Evolutionary conservation across 2,797 vertebrate genomes (phyloP).

Genomic region (Antrozous pallidus): DNA sequence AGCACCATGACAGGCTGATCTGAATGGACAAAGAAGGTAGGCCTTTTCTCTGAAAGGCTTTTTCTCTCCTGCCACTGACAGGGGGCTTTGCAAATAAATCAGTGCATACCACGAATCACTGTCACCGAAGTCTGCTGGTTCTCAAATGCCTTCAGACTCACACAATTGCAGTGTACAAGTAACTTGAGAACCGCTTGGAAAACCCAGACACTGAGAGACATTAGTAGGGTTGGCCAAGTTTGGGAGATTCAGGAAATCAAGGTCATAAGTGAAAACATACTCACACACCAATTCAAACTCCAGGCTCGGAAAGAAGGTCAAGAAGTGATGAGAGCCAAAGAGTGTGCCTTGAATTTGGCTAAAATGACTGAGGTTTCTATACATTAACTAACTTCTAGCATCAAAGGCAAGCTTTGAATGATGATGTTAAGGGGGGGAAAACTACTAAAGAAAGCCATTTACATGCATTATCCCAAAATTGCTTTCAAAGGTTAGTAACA

Average conservation of each 20-base stretch:
- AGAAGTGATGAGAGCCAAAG: background rate
- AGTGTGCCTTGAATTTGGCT: background rate
- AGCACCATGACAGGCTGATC: conserved; percentile 64
- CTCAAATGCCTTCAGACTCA: conserved; percentile 74
- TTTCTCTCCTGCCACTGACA: conserved; percentile 71
- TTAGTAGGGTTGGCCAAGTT: conserved; percentile 76
- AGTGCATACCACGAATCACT: conserved; percentile 77
- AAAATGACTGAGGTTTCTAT: background rate
- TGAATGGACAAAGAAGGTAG: conserved; percentile 75
- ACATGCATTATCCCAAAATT: background rate
- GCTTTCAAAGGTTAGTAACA: background rate
- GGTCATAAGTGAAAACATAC: background rate
- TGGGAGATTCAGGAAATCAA: conserved; percentile 57
- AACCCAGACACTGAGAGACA: conserved; percentile 66
- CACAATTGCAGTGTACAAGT: conserved; percentile 74
- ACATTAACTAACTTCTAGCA: background rate
- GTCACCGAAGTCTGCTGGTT: conserved; percentile 75
- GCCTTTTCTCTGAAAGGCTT: conserved; percentile 75
- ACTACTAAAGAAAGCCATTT: background rate
- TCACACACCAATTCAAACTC: background rate
- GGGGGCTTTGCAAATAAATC: conserved; percentile 78
- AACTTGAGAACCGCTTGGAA: conserved; percentile 74
- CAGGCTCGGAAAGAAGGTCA: background rate
- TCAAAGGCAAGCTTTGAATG: background rate
- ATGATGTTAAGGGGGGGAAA: background rate